Evolutionary conservation across 1,140 invertebrate species (phyloP), one percentile per base, ranked within the genome.

Genomic region (Lethrus apterus): DNA sequence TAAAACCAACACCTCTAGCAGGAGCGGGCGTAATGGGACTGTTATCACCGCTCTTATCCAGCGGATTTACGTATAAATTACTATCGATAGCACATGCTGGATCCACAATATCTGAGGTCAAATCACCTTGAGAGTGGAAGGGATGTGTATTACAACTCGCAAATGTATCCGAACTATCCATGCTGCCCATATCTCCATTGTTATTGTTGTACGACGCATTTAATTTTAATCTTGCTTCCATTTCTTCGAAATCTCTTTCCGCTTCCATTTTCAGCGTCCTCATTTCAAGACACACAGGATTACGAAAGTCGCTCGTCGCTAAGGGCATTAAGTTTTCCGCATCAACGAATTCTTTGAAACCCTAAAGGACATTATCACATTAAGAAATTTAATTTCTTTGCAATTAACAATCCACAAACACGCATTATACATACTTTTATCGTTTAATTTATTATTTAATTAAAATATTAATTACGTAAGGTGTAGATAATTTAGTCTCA

Each of bases 131-230:
- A 1, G 88, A 92, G 67, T 85, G 80, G 71, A 87, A 93, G 57
- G 89, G 90, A 73, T 94, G 90, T 52, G 92, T 95, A 73, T 90
- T 84, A 74, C 92, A 97, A 70, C 89, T 93, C 64, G 89, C 89
- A 70, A 91, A 97, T 44, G 92, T 96, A 70, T 95, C 92, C 19
- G 84, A 88, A 58, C 84, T 89, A 60, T 87, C 84, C 30, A 87
- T 76, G 62, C 82, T 86, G 40, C 80, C 83, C 47, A 84, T 67
- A 42, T 87, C 84, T 42, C 59, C 67, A 50, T 73, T 78, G 59
- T 76, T 75, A 45, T 67, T 67, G 51, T 71, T 70, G 59, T 67
- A 14, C 43, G 23, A 14, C 48, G 35, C 32, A 29, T 26, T 15
- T 15, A 35, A 42, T 45, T 51, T 42, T 11, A 33, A 32, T 40